A percentile compares a stretch with the other conserved stretches of the same genome.
Evolutionary conservation across 2,113 vertebrate genomes (phyloP).

Genomic region (Scortum barcoo): DNA sequence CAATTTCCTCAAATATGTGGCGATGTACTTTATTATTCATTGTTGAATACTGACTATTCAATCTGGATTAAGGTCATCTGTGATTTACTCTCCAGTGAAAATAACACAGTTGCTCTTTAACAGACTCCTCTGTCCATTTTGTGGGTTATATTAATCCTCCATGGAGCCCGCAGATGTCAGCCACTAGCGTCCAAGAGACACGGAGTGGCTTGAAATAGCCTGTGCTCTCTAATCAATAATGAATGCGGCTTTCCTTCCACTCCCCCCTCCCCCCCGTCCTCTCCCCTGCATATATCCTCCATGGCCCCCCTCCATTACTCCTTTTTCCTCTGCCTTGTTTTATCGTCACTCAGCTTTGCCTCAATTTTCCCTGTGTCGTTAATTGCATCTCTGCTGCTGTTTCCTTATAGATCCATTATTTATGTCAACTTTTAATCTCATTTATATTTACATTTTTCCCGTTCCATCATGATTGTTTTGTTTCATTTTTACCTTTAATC

Average conservation of each 20-base stretch:
- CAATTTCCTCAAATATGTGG: neutral
- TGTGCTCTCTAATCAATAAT: slow-evolving; percentile 78
- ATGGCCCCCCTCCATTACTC: slow-evolving; percentile 44
- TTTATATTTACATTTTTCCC: neutral
- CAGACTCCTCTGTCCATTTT: slow-evolving; percentile 5
- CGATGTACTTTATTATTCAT: neutral
- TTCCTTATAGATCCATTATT: neutral
- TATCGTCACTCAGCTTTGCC: slow-evolving; percentile 40
- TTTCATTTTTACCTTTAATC: neutral
- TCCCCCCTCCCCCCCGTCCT: slow-evolving; percentile 32
- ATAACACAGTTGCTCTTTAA: neutral
- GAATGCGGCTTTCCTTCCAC: slow-evolving; percentile 69
- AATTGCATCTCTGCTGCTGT: slow-evolving; percentile 31
- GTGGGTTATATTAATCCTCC: slow-evolving; percentile 23
- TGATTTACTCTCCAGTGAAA: neutral
- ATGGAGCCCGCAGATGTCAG: slow-evolving; percentile 46
- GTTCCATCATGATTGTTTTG: neutral
- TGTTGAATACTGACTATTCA: neutral
- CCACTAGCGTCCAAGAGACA: slow-evolving; percentile 32
- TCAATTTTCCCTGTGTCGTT: slow-evolving; percentile 18
- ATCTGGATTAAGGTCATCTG: neutral
- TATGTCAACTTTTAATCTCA: neutral
- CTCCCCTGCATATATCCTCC: slow-evolving; percentile 26
- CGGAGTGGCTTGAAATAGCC: slow-evolving; percentile 66
- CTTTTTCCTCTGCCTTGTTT: slow-evolving; percentile 36